Conservation (phyloP, 2,113 vertebrate genomes). For the Pachypanchax playfairii region DNA sequence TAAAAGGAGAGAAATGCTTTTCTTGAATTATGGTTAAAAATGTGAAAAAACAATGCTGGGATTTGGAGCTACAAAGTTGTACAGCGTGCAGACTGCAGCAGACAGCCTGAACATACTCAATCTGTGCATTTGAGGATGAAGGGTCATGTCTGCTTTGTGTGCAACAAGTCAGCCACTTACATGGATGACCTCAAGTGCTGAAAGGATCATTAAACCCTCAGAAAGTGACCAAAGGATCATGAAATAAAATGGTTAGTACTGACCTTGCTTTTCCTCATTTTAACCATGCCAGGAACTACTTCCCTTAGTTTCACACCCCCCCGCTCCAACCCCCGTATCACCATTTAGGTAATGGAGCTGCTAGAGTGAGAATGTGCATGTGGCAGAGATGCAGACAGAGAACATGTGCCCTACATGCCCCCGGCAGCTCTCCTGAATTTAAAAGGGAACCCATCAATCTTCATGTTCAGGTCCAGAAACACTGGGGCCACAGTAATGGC, state of each 20-base stretch:
- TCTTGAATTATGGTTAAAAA: no score
- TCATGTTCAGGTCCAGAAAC: conserved; percentile 32
- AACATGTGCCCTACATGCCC: conserved; percentile 41
- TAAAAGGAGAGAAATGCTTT: no score
- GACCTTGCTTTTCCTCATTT: conserved; percentile 44
- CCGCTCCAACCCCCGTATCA: conserved; percentile 24
- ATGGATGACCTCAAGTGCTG: conserved; percentile 22
- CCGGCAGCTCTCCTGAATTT: conserved; percentile 55
- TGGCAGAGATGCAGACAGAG: conserved; percentile 41
- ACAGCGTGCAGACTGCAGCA: not conserved
- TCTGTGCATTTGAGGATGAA: conserved; percentile 7
- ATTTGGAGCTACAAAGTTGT: not conserved
- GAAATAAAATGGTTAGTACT: conserved; percentile 39
- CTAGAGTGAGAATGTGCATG: conserved; percentile 27
- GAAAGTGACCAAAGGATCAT: conserved; percentile 40
- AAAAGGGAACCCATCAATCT: conserved; percentile 59
- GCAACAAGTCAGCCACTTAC: conserved; percentile 46
- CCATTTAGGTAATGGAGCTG: conserved; percentile 62
- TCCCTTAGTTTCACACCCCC: conserved; percentile 34
- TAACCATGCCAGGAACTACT: conserved; percentile 17
- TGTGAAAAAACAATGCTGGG: no score
- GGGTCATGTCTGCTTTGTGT: conserved; percentile 21
- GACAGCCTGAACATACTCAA: conserved; percentile 4
- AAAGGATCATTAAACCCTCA: conserved; percentile 41
- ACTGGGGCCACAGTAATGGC: conserved; percentile 23